Evolutionary conservation across 2,888 invertebrate species (phyloP).

Genomic region (Chaitophorus viminalis): DNA sequence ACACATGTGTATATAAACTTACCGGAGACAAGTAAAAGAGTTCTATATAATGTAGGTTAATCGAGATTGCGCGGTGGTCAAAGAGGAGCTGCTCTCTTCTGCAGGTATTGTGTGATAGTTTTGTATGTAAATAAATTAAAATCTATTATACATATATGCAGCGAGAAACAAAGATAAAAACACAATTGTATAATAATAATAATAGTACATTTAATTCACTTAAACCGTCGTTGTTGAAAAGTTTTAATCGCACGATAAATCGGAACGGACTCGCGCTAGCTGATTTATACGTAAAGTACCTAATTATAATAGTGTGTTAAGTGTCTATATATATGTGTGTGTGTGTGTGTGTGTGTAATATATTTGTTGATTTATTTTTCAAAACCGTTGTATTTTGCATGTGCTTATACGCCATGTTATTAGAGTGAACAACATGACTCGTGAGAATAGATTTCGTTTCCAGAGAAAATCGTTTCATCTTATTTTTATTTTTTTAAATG

Average conservation of each 20-base stretch:
- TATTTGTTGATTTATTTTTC: neutral
- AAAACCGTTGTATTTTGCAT: neutral
- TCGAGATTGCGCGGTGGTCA: neutral
- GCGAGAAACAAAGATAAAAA: neutral
- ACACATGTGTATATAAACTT: neutral
- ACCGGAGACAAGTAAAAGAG: neutral
- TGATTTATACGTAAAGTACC: conserved; percentile 20
- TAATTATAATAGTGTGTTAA: neutral
- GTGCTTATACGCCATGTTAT: neutral
- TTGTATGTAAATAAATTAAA: too few species aligned
- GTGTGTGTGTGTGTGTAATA: neutral
- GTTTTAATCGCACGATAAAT: conserved; percentile 17
- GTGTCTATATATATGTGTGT: too few species aligned
- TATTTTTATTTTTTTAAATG: neutral
- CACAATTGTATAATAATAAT: neutral
- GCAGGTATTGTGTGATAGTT: neutral
- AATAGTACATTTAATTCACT: conserved; percentile 6
- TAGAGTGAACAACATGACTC: neutral
- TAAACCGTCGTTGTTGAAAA: conserved; percentile 3
- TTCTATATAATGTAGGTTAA: neutral
- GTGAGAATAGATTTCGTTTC: neutral
- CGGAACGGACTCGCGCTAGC: neutral
- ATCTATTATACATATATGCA: too few species aligned
- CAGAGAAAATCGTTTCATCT: neutral
- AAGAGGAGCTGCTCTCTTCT: neutral